A percentile compares a stretch with the other conserved stretches of the same genome.
phyloP scores from a whole-genome alignment of 2,888 invertebrate genomes.

The Crossocerus cetratus region DNA sequence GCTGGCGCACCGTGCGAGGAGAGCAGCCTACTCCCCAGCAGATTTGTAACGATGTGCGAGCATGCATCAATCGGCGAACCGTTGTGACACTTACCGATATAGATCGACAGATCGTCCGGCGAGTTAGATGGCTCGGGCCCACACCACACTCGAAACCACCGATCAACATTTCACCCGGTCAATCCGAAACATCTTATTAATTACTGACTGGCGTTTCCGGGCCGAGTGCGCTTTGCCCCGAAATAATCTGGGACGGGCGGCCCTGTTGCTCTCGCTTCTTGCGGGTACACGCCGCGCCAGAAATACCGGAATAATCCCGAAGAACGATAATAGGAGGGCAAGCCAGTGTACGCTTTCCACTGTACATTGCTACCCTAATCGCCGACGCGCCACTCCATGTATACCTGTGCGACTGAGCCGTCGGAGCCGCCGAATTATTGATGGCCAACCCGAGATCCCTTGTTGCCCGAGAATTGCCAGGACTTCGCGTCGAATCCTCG shows the following conservation, averaged over 20 bases:
- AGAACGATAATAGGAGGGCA: conserved; percentile 39
- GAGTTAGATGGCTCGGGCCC: not conserved
- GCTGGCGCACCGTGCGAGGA: not conserved
- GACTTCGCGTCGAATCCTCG: too few relatives aligned
- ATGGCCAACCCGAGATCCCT: too few relatives aligned
- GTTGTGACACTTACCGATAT: not conserved
- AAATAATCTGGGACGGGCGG: conserved; percentile 33
- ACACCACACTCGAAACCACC: not conserved
- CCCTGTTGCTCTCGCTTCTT: too few relatives aligned
- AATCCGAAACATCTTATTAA: conserved; percentile 37
- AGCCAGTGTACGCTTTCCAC: conserved; percentile 27
- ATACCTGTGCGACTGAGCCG: too few relatives aligned
- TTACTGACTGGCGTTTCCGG: conserved; percentile 33
- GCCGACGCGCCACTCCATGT: too few relatives aligned
- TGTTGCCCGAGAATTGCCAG: too few relatives aligned
- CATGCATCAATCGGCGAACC: conserved; percentile 14
- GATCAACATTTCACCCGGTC: conserved; percentile 20
- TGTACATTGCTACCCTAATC: conserved; percentile 16
- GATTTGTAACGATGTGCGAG: not conserved
- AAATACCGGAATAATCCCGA: conserved; percentile 50
- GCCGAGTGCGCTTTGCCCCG: conserved; percentile 21
- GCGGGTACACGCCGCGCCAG: conserved; percentile 33
- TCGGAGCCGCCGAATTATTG: too few relatives aligned
- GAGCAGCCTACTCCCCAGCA: not conserved
- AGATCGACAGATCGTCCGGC: not conserved